These are phyloP conservation scores for Phaonia tiefii DNA, from an alignment of 2,888 invertebrate species.

Conservation along the genomic window DNA sequence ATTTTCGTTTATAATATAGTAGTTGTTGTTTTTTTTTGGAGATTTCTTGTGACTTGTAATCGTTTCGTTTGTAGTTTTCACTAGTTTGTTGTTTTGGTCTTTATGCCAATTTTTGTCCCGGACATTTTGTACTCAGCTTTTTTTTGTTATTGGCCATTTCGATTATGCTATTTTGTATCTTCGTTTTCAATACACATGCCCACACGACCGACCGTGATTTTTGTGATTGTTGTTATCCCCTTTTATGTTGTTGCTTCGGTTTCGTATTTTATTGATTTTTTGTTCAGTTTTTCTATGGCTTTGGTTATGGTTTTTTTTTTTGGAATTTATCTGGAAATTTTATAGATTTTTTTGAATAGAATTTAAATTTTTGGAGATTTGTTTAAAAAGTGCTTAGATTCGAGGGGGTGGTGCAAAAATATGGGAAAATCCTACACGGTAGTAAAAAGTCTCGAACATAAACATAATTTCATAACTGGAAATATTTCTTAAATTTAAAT, in stretches of 20 bases:
- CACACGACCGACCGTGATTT: no score
- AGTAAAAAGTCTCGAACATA: no score
- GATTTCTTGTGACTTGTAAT: slow-evolving; percentile 52
- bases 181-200: no score
- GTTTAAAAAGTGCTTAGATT: no score
- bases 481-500: no score
- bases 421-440: no score
- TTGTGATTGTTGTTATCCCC: no score
- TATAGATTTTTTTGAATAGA: background rate
- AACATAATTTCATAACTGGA: no score
- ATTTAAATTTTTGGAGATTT: no score
- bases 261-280: slow-evolving; percentile 1
- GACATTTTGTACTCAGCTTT: slow-evolving; percentile 52
- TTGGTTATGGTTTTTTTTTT: slow-evolving; percentile 11
- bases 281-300: no score
- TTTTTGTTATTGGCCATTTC: background rate
- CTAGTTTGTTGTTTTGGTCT: background rate
- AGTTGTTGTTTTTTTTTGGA: slow-evolving; percentile 37
- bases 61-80: background rate
- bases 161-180: slow-evolving; percentile 8
- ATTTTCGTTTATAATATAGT: slow-evolving; percentile 8
- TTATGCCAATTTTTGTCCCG: slow-evolving; percentile 44
- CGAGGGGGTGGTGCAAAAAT: no score
- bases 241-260: slow-evolving; percentile 16
- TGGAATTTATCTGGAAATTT: slow-evolving; percentile 14